Conservation (phyloP, 2,888 invertebrate species). For the Spilarctia lutea region DNA sequence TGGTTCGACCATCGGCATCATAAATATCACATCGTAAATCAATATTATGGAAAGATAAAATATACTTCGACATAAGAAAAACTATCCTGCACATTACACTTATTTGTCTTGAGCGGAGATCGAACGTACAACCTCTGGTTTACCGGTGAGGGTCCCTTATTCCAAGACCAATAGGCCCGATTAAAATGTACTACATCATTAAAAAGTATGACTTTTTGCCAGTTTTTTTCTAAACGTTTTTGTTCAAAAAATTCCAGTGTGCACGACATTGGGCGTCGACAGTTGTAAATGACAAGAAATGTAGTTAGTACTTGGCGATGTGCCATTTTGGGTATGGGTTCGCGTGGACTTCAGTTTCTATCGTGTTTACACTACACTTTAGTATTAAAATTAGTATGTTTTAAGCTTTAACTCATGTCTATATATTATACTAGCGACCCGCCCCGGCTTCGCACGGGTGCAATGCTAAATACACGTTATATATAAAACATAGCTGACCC, state of each 20-base stretch:
- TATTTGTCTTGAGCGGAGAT: too few relatives aligned
- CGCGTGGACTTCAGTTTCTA: conserved; percentile 51
- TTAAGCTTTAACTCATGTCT: conserved; percentile 9
- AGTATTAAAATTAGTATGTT: conserved; percentile 48
- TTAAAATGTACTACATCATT: neutral
- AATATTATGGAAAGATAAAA: too few relatives aligned
- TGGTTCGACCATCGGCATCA: too few relatives aligned
- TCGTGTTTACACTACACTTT: conserved; percentile 44
- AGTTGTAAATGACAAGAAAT: conserved; percentile 54
- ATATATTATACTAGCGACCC: neutral
- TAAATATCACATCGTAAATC: too few relatives aligned
- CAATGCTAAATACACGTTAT: too few relatives aligned
- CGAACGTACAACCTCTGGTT: too few relatives aligned
- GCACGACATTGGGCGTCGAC: conserved; percentile 45
- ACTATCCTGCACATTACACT: too few relatives aligned
- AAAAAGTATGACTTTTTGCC: neutral
- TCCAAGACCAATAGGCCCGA: too few relatives aligned
- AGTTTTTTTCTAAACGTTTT: conserved; percentile 15
- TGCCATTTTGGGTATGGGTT: conserved; percentile 56
- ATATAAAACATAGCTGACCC: too few relatives aligned
- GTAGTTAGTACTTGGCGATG: conserved; percentile 54
- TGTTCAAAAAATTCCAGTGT: conserved; percentile 46
- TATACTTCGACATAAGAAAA: too few relatives aligned
- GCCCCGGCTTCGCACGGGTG: too few relatives aligned
- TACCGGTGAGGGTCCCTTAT: too few relatives aligned